phyloP scores from a whole-genome alignment of 2,888 invertebrate species.

The Drosophila acutilabella region DNA sequence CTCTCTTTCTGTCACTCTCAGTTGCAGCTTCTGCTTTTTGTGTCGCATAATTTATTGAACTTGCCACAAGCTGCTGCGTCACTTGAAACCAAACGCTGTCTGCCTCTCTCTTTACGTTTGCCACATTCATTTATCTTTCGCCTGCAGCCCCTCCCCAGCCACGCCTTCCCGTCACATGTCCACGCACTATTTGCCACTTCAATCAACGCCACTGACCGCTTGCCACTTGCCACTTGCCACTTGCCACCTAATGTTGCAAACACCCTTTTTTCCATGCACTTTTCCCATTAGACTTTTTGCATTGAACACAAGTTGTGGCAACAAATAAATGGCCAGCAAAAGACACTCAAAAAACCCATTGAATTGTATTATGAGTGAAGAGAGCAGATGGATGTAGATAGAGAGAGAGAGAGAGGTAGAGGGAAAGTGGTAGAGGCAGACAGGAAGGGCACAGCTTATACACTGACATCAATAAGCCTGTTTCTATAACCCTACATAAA shows the following conservation, averaged over 20 bases:
- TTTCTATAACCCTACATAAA: too few relatives aligned
- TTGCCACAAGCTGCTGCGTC: constrained; percentile 51
- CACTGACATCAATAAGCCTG: too few relatives aligned
- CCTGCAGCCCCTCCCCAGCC: neutral
- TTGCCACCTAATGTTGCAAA: constrained; percentile 23
- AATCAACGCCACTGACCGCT: constrained; percentile 29
- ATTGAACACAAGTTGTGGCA: constrained; percentile 40
- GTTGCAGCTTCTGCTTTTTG: constrained; percentile 6
- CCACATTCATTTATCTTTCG: constrained; percentile 36
- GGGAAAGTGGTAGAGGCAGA: too few relatives aligned
- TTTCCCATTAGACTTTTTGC: constrained; percentile 5
- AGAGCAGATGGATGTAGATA: neutral
- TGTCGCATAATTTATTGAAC: constrained; percentile 52
- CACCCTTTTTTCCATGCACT: neutral
- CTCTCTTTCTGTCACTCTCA: neutral
- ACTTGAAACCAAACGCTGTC: constrained; percentile 25
- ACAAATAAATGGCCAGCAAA: constrained; percentile 30
- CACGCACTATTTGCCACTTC: constrained; percentile 23
- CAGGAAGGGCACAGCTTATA: neutral
- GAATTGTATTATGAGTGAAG: neutral
- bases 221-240: constrained; percentile 10
- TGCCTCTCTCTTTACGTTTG: constrained; percentile 7
- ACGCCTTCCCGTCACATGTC: constrained; percentile 6
- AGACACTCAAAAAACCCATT: constrained; percentile 46
- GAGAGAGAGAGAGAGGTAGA: neutral